Conservation (phyloP, 2,888 invertebrate genomes). For the Stenodema calcarata region DNA sequence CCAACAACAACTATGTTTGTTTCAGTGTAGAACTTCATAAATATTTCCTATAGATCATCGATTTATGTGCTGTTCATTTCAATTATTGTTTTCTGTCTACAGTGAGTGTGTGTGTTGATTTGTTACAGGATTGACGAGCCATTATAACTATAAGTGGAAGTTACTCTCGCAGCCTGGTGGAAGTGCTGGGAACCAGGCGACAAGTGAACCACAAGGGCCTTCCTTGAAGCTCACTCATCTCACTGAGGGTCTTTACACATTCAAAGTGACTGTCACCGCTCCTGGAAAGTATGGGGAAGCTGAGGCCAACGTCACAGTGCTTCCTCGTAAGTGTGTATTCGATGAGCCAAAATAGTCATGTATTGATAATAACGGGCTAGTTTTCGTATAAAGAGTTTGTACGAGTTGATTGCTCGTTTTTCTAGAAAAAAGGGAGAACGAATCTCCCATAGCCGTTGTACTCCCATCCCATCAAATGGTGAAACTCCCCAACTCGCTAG, state of each 20-base stretch:
- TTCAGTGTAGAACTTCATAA: too few species aligned
- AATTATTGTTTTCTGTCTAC: too few species aligned
- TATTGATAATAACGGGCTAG: too few species aligned
- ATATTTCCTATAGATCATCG: too few species aligned
- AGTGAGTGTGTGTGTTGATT: background rate
- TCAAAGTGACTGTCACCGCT: conserved; percentile 83
- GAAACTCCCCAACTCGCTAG: conserved; percentile 86
- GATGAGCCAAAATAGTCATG: too few species aligned
- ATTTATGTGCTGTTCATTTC: too few species aligned
- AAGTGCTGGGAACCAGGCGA: conserved; percentile 74
- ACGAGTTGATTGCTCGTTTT: background rate
- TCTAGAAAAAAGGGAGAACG: conserved; percentile 78
- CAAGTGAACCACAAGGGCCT: conserved; percentile 70
- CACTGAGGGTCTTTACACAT: conserved; percentile 85
- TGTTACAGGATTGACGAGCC: conserved; percentile 29
- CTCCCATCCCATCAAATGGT: conserved; percentile 86
- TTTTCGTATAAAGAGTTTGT: too few species aligned
- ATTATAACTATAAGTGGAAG: conserved; percentile 87
- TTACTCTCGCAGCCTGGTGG: conserved; percentile 83
- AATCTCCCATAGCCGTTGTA: conserved; percentile 83
- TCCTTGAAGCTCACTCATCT: conserved; percentile 83
- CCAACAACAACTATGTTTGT: conserved; percentile 5
- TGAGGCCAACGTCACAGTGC: conserved; percentile 87
- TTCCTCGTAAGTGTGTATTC: conserved; percentile 68
- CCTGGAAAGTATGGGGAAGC: conserved; percentile 79